A percentile compares a stretch with the other conserved stretches of the same genome.
Evolutionary conservation across 1,140 invertebrate species (phyloP).

Genomic region (Maconellicoccus hirsutus): DNA sequence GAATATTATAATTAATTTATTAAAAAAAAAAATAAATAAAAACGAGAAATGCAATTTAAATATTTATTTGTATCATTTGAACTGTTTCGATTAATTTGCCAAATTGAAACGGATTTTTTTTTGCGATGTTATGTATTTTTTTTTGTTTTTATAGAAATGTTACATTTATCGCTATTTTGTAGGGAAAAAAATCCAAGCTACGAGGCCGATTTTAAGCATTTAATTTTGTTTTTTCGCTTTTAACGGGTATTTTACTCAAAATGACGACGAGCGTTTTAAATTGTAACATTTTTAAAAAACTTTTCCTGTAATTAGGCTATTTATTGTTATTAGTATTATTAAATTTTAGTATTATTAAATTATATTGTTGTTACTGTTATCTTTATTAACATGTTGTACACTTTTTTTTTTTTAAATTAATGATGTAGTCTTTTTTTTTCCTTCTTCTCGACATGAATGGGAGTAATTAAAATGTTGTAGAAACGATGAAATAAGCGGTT

Average conservation of each 20-base stretch:
- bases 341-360: conserved; percentile 2
- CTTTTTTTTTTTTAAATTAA: not conserved
- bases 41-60: not conserved
- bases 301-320: not conserved
- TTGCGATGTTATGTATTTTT: not conserved
- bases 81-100: too few relatives aligned
- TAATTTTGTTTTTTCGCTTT: not conserved
- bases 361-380: not conserved
- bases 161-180: not conserved
- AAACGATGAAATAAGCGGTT: not conserved
- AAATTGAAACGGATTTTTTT: too few relatives aligned
- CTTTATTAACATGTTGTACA: conserved; percentile 1
- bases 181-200: too few relatives aligned
- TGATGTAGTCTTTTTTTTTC: not conserved
- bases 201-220: not conserved
- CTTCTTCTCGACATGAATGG: not conserved
- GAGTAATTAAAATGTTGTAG: not conserved
- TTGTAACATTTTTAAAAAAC: not conserved
- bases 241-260: not conserved
- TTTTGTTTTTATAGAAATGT: not conserved
- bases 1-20: too few relatives aligned
- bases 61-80: too few relatives aligned
- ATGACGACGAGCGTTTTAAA: not conserved
- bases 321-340: not conserved
- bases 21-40: too few relatives aligned